phyloP scores from a whole-genome alignment of 2,797 vertebrate species.

The Antrozous pallidus region DNA sequence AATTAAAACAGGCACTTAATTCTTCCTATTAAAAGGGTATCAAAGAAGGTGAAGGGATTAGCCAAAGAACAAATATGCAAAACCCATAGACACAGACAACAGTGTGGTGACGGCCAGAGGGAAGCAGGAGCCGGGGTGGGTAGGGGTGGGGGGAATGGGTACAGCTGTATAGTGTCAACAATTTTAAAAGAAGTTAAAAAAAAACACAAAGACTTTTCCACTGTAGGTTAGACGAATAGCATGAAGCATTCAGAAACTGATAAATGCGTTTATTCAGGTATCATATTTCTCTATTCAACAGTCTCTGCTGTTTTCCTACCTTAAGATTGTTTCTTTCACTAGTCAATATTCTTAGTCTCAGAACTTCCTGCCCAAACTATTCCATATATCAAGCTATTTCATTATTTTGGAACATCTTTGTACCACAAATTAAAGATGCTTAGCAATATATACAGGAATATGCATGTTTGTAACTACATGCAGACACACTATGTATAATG shows the following conservation, averaged over 20 bases:
- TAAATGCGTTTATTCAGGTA: neutral
- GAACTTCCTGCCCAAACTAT: neutral
- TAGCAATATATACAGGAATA: neutral
- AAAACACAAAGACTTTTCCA: neutral
- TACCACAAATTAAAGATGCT: neutral
- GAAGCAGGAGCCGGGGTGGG: neutral
- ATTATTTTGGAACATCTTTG: neutral
- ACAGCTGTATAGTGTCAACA: neutral
- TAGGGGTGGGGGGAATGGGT: neutral
- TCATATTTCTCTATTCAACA: neutral
- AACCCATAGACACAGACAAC: neutral
- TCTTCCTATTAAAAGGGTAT: constrained; percentile 33
- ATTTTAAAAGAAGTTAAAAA: neutral
- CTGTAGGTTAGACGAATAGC: neutral
- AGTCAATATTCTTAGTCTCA: neutral
- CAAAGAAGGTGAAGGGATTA: neutral
- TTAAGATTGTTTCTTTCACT: neutral
- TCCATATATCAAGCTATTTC: neutral
- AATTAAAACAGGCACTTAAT: constrained; percentile 32
- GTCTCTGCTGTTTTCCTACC: neutral
- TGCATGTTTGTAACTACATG: neutral
- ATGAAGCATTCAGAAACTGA: neutral
- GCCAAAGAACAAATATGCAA: neutral
- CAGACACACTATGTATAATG: neutral
- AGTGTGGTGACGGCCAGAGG: neutral